Percentiles rank a stretch among this genome's conserved stretches.
Evolutionary conservation across 2,113 vertebrate species (phyloP).

Genomic region (Atrichornis clamosus): DNA sequence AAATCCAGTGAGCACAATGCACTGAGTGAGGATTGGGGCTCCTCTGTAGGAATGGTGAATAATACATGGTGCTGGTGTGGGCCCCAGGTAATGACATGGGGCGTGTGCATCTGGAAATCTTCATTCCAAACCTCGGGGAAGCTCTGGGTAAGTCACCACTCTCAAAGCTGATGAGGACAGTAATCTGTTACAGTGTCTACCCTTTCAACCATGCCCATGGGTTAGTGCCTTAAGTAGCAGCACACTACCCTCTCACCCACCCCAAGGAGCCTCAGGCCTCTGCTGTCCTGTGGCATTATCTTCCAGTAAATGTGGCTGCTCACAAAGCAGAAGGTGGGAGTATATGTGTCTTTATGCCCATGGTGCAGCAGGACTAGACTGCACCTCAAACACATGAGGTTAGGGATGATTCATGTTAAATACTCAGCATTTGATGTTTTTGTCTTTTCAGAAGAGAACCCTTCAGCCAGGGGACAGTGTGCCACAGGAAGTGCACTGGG

Average conservation of each 20-base stretch:
- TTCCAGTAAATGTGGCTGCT: background rate
- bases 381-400: background rate
- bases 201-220: background rate
- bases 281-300: rapidly evolving
- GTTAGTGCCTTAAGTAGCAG: background rate
- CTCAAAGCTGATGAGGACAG: background rate
- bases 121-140: background rate
- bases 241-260: background rate
- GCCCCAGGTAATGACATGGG: background rate
- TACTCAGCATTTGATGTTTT: background rate
- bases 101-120: background rate
- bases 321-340: background rate
- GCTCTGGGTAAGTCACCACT: background rate
- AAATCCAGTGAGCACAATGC: background rate
- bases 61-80: background rate
- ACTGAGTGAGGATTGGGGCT: background rate
- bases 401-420: background rate
- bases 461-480: background rate
- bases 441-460: background rate
- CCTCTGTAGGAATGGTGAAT: background rate
- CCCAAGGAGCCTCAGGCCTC: background rate
- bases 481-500: background rate
- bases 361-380: background rate
- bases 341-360: background rate
- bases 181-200: background rate